These are phyloP conservation scores for Epinephelus awoara DNA, from an alignment of 2,797 vertebrate genomes.

Conservation along the genomic window DNA sequence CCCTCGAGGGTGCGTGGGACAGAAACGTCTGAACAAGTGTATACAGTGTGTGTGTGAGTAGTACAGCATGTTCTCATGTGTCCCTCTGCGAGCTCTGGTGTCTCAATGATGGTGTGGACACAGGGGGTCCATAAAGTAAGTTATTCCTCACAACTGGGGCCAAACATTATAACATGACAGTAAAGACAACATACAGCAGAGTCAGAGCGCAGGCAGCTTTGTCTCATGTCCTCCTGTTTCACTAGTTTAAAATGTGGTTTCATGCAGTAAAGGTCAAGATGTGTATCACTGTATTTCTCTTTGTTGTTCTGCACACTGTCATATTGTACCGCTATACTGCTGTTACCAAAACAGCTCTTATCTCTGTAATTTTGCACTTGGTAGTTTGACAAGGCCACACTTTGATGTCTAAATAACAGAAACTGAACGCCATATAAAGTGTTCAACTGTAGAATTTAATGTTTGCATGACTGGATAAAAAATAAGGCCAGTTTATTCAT, in stretches of 20 bases:
- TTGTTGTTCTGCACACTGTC: not conserved
- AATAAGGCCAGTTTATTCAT: not conserved
- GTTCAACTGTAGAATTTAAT: not conserved
- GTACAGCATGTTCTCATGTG: slow-evolving; percentile 48
- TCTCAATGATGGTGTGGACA: slow-evolving; percentile 27
- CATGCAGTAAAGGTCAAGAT: not conserved
- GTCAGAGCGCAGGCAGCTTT: not conserved
- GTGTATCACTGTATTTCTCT: slow-evolving; percentile 19
- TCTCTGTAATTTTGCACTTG: not conserved
- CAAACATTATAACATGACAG: slow-evolving; percentile 21
- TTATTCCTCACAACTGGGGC: slow-evolving; percentile 26
- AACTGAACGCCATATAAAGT: not conserved
- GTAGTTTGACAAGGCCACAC: not conserved
- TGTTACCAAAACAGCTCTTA: not conserved
- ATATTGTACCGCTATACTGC: not conserved
- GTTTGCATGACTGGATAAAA: not conserved
- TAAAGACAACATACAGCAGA: slow-evolving; percentile 12
- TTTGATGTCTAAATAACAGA: not conserved
- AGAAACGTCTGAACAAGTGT: not conserved
- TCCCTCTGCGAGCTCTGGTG: slow-evolving; percentile 16
- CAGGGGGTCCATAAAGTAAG: slow-evolving; percentile 32
- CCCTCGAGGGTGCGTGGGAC: not conserved
- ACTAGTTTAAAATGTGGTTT: slow-evolving; percentile 2
- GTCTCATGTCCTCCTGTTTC: slow-evolving; percentile 6
- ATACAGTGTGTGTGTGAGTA: not conserved